phyloP scores from a whole-genome alignment of 2,113 vertebrate species.

The Clupea harengus region DNA sequence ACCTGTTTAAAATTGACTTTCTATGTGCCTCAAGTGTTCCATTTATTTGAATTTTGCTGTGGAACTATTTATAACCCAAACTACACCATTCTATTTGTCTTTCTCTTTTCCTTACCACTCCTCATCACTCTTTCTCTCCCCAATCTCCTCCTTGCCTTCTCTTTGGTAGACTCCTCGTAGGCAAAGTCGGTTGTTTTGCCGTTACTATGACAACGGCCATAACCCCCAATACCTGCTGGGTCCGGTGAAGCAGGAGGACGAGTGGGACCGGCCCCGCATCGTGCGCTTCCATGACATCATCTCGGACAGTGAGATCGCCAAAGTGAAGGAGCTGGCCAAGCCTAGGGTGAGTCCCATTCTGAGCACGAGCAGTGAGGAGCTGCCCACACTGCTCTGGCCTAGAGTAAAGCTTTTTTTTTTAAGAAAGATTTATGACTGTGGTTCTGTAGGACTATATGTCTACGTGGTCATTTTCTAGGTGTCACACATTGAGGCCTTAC shows the following conservation, averaged over 20 bases:
- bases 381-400: neutral
- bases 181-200: slow-evolving; percentile 88
- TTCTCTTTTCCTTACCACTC: neutral
- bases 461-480: neutral
- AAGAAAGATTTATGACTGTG: neutral
- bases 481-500: neutral
- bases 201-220: slow-evolving; percentile 82
- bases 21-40: neutral
- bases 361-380: neutral
- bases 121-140: neutral
- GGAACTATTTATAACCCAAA: neutral
- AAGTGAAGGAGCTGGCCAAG: slow-evolving; percentile 89
- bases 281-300: slow-evolving; percentile 92
- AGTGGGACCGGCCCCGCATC: slow-evolving; percentile 93
- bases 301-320: slow-evolving; percentile 86
- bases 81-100: neutral
- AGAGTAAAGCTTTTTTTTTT: neutral
- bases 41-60: neutral
- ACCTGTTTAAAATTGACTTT: neutral
- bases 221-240: slow-evolving; percentile 80
- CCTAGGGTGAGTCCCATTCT: slow-evolving; percentile 80
- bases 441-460: neutral
- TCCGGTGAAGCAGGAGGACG: slow-evolving; percentile 90
- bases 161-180: slow-evolving; percentile 80
- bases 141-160: neutral